phyloP scores from a whole-genome alignment of 2,797 vertebrate species.

The Psittacula echo region DNA sequence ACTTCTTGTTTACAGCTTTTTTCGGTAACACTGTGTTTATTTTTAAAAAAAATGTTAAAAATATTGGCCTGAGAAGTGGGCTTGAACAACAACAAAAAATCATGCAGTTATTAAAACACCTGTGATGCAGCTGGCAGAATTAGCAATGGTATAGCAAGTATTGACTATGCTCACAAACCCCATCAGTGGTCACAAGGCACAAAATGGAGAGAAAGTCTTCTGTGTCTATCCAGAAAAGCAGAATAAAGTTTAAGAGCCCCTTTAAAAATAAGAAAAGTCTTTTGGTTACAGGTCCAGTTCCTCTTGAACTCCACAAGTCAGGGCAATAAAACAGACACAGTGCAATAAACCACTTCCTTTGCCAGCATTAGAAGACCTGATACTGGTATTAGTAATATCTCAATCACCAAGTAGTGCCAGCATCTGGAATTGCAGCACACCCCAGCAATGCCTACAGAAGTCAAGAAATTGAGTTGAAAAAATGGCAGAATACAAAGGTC shows the following conservation, averaged over 20 bases:
- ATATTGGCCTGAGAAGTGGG: not conserved
- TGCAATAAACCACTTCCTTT: not conserved
- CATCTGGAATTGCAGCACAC: rapidly evolving
- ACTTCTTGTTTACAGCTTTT: not conserved
- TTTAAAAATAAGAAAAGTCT: not conserved
- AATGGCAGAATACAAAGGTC: not conserved
- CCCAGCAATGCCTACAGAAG: rapidly evolving
- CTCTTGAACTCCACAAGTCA: not conserved
- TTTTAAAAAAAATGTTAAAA: constrained; percentile 14
- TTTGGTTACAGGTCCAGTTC: not conserved
- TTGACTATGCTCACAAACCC: not conserved
- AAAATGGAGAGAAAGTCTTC: not conserved
- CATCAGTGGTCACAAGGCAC: not conserved
- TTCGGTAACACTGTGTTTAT: not conserved
- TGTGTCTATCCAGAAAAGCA: not conserved
- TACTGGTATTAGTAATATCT: not conserved
- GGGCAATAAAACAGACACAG: not conserved
- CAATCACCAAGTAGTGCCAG: not conserved
- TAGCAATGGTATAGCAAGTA: not conserved
- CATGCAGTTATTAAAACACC: not conserved
- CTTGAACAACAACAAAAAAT: not conserved
- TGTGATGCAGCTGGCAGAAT: not conserved
- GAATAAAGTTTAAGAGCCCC: not conserved
- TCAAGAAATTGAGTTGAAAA: not conserved
- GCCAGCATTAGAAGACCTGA: not conserved